Conservation (phyloP, 2,113 vertebrate species). For the Ursus arctos region DNA sequence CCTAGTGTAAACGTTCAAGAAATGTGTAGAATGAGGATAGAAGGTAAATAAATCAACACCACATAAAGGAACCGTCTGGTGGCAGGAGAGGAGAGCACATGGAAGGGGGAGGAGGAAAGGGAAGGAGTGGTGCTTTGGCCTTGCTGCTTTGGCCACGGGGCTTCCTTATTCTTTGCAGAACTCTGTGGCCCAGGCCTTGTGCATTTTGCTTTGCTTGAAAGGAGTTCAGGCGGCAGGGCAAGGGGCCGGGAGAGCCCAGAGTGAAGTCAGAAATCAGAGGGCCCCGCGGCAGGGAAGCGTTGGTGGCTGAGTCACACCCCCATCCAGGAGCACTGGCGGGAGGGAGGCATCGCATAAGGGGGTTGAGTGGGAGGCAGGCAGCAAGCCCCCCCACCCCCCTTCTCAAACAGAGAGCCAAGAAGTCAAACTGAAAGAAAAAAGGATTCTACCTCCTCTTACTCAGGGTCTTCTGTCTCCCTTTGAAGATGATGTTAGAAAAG, state of each 20-base stretch:
- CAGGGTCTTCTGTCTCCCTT: slow-evolving; percentile 63
- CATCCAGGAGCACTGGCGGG: neutral
- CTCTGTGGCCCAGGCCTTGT: neutral
- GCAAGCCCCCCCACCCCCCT: neutral
- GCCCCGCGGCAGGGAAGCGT: neutral
- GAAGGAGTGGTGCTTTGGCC: neutral
- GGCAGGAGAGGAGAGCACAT: neutral
- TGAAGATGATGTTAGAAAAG: slow-evolving; percentile 67
- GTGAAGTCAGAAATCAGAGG: slow-evolving; percentile 49
- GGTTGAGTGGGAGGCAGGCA: neutral
- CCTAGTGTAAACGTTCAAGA: neutral
- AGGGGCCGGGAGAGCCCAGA: neutral
- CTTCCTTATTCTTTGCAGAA: neutral
- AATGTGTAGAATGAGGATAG: neutral
- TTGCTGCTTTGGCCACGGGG: neutral
- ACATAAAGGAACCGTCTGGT: neutral
- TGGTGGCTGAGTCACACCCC: neutral
- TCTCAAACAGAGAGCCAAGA: slow-evolving; percentile 63
- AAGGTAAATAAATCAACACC: neutral
- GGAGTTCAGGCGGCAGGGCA: neutral
- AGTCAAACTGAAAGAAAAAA: slow-evolving; percentile 62
- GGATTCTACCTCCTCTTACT: slow-evolving; percentile 56
- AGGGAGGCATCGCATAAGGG: neutral
- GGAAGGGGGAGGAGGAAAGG: neutral
- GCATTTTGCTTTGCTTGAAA: neutral